Percentiles rank a stretch among this genome's conserved stretches.
Conservation (phyloP, 1,140 invertebrate species). For the Mesaphorura yosii region DNA sequence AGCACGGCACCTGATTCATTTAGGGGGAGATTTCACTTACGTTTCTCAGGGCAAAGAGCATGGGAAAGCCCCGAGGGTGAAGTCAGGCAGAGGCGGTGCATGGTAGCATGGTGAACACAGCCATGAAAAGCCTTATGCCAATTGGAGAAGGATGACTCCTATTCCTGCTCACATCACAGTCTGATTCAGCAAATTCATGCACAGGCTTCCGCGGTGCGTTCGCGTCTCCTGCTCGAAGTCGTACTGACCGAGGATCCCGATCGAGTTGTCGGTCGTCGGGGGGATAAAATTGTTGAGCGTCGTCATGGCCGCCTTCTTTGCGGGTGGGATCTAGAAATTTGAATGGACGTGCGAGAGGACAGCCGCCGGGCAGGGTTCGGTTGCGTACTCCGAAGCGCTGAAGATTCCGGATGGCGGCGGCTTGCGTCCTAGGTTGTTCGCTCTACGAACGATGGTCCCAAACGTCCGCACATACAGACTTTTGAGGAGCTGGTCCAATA, state of each 20-base stretch:
- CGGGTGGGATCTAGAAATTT: conserved; percentile 68
- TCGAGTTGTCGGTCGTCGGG: conserved; percentile 88
- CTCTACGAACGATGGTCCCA: conserved; percentile 81
- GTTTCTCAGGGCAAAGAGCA: no score
- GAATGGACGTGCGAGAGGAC: conserved; percentile 77
- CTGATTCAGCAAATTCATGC: conserved; percentile 88
- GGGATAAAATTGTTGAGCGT: conserved; percentile 80
- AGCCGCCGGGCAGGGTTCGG: conserved; percentile 63
- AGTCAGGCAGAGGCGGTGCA: no score
- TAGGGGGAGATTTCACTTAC: no score
- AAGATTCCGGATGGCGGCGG: conserved; percentile 73
- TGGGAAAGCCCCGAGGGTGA: no score
- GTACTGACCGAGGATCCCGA: conserved; percentile 91
- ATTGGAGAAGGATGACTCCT: no score
- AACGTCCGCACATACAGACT: conserved; percentile 87
- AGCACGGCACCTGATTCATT: no score
- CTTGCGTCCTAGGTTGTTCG: conserved; percentile 78
- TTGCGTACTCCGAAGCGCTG: conserved; percentile 81
- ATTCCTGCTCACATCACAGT: no score
- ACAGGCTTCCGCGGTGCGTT: conserved; percentile 81
- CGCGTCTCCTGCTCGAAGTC: conserved; percentile 81
- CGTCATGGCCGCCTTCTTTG: conserved; percentile 66
- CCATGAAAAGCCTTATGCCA: no score
- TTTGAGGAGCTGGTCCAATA: conserved; percentile 77
- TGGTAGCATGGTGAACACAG: no score